phyloP scores from a whole-genome alignment of 2,113 vertebrate genomes.

The Tragelaphus strepsiceros region DNA sequence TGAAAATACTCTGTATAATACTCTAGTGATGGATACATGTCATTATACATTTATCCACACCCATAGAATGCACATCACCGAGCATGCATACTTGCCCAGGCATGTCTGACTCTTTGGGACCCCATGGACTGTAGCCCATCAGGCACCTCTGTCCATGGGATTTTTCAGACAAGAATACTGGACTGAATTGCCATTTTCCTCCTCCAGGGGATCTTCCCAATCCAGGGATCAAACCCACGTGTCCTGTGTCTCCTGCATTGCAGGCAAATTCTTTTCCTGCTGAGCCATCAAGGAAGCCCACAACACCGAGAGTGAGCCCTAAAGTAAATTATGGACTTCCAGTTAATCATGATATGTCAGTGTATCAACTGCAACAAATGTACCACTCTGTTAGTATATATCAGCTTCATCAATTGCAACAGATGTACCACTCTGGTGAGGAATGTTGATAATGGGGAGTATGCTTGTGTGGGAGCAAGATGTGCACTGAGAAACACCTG shows the following conservation, averaged over 20 bases:
- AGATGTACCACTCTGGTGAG: too few species aligned
- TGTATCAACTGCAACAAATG: too few species aligned
- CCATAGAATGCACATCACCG: background rate
- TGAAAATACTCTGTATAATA: background rate
- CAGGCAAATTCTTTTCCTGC: background rate
- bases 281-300: background rate
- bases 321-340: background rate
- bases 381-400: background rate
- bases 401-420: background rate
- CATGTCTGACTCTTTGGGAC: accelerated
- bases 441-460: background rate
- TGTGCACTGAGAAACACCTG: background rate
- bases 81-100: background rate
- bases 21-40: background rate
- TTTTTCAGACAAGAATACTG: background rate
- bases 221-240: background rate
- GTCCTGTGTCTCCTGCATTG: background rate
- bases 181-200: background rate
- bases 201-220: background rate
- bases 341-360: background rate
- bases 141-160: background rate
- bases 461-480: background rate
- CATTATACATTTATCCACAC: background rate
- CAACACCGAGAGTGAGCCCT: background rate
- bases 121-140: background rate